Base-by-base conservation (phyloP, 2,888 invertebrate species). In the Chymomyza fuscimana region DNA sequence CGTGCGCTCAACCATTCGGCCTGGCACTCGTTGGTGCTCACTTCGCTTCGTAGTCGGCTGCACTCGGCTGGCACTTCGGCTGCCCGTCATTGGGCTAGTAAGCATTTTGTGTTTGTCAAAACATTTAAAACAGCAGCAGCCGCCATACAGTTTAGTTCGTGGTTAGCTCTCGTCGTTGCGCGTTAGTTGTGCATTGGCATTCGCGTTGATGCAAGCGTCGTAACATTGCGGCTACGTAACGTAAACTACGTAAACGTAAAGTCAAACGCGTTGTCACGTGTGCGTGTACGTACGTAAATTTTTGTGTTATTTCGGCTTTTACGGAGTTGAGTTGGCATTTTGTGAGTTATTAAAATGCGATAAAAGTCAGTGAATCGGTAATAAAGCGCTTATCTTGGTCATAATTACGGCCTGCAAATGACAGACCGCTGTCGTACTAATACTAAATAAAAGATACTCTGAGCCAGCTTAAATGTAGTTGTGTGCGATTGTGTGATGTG, bases 311-410 rank as follows among this genome's bases (percentile, higher is more conserved):
- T 58, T 12, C 58, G 22, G 19, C 46, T 61, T 10, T 52, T 19
- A 51, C 51, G 60, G n/a, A n/a, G 40, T 40, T 52, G 51, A 16
- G 75, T 77, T 70, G 82, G 88, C 88, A 79, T 88, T 87, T 83
- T 78, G 89, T 86, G 89, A 86, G 86, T 86, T 86, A 86, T 86
- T 86, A 86, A 86, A 86, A 86, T 86, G 86, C 86, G 89, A 87
- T 86, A 86, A 86, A 86, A 88, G 79, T 73, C 87, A 86, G 87
- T 88, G 89, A 89, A 88, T 88, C 89, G 86, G 86, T 88, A 88
- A 85, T 86, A 86, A 86, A 88, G 89, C 79, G 86, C 86, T 86
- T 86, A 86, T 86, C 86, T 86, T 72, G 86, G 77, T 78, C 82
- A 89, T 89, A 86, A 86, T 88, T 86, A 87, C 83, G 80, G n/a